Evolutionary conservation across 2,888 invertebrate species (phyloP).

Genomic region (Anorthoa munda): DNA sequence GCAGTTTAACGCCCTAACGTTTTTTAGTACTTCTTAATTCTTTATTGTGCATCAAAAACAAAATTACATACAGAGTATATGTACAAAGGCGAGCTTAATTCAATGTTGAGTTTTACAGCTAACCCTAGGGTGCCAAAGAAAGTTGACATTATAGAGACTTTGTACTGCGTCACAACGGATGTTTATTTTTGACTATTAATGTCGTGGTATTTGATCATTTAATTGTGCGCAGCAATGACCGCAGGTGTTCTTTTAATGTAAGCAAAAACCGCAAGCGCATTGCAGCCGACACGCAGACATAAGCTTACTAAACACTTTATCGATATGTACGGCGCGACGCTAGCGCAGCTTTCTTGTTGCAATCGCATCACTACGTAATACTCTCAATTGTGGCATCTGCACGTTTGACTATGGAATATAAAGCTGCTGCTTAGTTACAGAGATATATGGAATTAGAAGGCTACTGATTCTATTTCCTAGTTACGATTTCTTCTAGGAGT

Average conservation of each 20-base stretch:
- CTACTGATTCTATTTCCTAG: constrained; percentile 9
- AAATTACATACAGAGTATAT: no score
- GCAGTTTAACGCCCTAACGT: no score
- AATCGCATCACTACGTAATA: not conserved
- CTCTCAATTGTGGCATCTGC: constrained; percentile 9
- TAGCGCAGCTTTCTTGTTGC: constrained; percentile 37
- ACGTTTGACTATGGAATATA: constrained; percentile 7
- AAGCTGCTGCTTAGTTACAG: not conserved
- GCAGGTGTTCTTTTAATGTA: constrained; percentile 14
- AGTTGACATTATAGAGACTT: no score
- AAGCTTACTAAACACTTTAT: constrained; percentile 30
- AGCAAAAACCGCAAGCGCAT: constrained; percentile 64
- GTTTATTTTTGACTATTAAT: no score
- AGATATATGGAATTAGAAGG: not conserved
- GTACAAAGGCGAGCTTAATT: no score
- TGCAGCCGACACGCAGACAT: constrained; percentile 29
- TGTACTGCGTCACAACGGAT: no score
- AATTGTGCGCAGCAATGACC: no score
- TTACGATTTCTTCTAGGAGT: not conserved
- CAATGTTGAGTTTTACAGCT: no score
- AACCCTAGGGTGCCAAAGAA: no score
- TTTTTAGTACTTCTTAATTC: no score
- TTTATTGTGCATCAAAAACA: no score
- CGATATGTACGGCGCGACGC: constrained; percentile 41
- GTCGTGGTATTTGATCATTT: no score